These are phyloP conservation scores for Pteria penguin DNA, from an alignment of 2,888 invertebrate genomes.

Conservation along the genomic window DNA sequence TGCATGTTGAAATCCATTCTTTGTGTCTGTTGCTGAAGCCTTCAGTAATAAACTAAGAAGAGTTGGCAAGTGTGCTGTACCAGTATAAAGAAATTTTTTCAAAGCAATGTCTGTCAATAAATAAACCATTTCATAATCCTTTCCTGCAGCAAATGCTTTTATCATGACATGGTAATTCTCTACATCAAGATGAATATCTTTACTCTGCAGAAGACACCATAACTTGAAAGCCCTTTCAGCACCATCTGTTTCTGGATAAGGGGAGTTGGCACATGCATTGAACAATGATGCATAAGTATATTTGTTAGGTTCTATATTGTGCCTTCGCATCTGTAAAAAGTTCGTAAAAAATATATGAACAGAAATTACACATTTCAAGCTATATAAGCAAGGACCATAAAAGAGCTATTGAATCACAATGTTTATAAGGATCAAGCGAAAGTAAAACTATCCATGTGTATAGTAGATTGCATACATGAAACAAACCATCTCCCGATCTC, in stretches of 20 bases:
- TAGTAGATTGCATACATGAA: no score
- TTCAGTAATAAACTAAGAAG: background rate
- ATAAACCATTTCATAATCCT: background rate
- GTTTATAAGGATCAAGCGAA: no score
- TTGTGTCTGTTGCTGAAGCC: background rate
- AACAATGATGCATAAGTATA: slow-evolving; percentile 1
- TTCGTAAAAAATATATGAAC: background rate
- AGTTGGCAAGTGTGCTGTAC: background rate
- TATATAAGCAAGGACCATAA: no score
- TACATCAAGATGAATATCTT: background rate
- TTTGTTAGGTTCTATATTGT: background rate
- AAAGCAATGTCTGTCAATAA: background rate
- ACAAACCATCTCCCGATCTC: no score
- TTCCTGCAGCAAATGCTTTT: slow-evolving; percentile 2
- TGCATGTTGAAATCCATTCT: background rate
- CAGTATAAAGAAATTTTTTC: background rate
- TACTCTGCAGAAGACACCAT: background rate
- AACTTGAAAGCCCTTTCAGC: background rate
- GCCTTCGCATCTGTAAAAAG: background rate
- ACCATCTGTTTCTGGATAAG: slow-evolving; percentile 9
- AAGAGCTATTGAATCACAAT: no score
- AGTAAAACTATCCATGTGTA: no score
- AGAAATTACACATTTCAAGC: background rate
- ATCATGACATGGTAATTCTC: background rate
- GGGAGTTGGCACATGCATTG: background rate